Evolutionary conservation across 37 sponge, comb jelly and placozoan genomes (phyloP).

Genomic region (Theonella swinhoei): DNA sequence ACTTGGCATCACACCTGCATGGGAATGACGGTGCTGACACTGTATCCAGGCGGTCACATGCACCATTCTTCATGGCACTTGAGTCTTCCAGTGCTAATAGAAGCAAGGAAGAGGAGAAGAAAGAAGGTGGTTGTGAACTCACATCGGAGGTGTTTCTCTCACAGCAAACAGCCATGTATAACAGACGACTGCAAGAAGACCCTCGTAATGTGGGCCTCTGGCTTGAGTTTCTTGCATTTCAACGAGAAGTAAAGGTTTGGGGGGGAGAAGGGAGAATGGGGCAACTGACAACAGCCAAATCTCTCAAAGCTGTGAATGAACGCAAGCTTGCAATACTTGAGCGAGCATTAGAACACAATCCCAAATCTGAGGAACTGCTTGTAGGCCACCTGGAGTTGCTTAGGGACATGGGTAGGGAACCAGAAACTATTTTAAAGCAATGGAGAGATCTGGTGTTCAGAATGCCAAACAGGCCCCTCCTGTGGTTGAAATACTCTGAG

Average conservation of each 20-base stretch:
- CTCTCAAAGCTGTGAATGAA: slow-evolving; percentile 52
- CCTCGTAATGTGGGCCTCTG: slow-evolving; percentile 75
- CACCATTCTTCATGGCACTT: neutral
- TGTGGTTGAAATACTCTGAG: slow-evolving; percentile 78
- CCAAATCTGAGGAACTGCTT: slow-evolving; percentile 67
- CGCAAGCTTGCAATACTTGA: slow-evolving; percentile 88
- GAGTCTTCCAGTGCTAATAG: neutral
- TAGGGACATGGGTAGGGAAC: slow-evolving; percentile 62
- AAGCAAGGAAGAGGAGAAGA: neutral
- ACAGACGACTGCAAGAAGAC: slow-evolving; percentile 44
- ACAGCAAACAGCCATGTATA: slow-evolving; percentile 47
- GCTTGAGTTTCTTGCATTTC: slow-evolving; percentile 77
- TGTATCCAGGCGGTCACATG: neutral
- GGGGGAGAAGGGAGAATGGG: slow-evolving; percentile 19
- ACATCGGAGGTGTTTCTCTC: slow-evolving; percentile 44
- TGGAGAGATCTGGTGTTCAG: slow-evolving; percentile 87
- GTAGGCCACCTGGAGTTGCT: slow-evolving; percentile 65
- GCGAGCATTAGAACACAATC: slow-evolving; percentile 79
- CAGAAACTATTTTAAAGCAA: slow-evolving; percentile 38
- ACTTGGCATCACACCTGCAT: neutral
- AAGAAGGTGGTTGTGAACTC: neutral
- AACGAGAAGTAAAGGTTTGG: slow-evolving; percentile 45
- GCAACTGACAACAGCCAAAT: neutral
- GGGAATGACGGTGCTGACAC: neutral
- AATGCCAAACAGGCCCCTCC: slow-evolving; percentile 55